Conservation (phyloP, 2,113 vertebrate genomes). For the Anhinga rufa region DNA sequence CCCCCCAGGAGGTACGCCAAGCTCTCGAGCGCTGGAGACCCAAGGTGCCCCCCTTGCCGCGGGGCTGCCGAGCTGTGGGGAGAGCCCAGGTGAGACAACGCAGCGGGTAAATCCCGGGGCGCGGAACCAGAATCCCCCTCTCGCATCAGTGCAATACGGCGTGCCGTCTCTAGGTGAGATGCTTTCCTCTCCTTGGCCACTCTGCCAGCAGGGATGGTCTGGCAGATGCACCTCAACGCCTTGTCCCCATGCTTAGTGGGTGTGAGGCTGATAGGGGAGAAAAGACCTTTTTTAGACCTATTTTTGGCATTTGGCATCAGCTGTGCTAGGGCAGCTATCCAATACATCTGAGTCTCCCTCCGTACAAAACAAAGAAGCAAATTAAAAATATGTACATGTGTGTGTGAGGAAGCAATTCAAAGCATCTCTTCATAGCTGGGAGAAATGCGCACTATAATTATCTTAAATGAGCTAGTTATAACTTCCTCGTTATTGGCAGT, state of each 20-base stretch:
- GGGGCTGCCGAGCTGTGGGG: not conserved
- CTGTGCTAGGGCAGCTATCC: slow-evolving; percentile 40
- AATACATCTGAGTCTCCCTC: slow-evolving; percentile 38
- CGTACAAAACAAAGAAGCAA: slow-evolving; percentile 18
- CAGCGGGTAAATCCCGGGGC: fast-evolving
- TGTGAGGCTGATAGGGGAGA: not conserved
- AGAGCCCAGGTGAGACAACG: not conserved
- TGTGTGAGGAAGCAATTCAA: slow-evolving; percentile 44
- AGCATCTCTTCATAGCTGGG: slow-evolving; percentile 59
- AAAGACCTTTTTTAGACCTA: not conserved
- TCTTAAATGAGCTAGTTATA: slow-evolving; percentile 56
- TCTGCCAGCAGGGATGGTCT: not conserved
- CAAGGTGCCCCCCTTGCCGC: not conserved
- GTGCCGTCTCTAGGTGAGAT: fast-evolving
- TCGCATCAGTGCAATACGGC: fast-evolving
- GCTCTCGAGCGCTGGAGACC: fast-evolving
- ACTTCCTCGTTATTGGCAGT: slow-evolving; percentile 23
- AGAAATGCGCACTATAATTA: slow-evolving; percentile 58
- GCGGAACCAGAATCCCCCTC: not conserved
- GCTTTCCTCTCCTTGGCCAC: not conserved
- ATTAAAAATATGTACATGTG: not conserved
- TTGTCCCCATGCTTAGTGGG: not conserved
- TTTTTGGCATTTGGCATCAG: slow-evolving; percentile 30
- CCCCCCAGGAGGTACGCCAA: not conserved
- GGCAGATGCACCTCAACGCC: not conserved